Base-by-base conservation (phyloP, 2,888 invertebrate species). In the Theodoxus fluviatilis region DNA sequence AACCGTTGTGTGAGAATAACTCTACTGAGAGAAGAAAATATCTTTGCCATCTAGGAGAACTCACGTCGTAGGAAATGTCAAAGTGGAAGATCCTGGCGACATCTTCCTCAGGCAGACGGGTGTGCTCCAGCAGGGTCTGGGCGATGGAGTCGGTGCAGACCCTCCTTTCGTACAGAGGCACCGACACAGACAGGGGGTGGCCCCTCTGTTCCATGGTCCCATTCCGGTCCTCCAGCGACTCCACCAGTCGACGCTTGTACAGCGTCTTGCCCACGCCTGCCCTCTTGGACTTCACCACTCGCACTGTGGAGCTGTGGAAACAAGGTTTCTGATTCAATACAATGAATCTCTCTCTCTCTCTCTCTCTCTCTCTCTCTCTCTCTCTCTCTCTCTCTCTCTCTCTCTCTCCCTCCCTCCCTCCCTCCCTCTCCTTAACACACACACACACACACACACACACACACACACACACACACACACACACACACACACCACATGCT, bases 191-290 rank as follows among this genome's bases (percentile, higher is more conserved):
- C 15, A 43, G 43, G 0, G n/a, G n/a, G n/a, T n/a, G n/a, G n/a
- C n/a, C n/a, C n/a, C n/a, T n/a, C n/a, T n/a, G n/a, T n/a, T n/a
- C n/a, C n/a, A 9, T 33, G 25, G 22, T 15, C 28, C 7, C n/a
- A 18, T 28, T n/a, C 25, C 40, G 31, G 2, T 38, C 1, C 18
- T 35, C 22, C 35, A 79, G 68, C 38, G 69, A 49, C 37, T 72
- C 74, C 3, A 55, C 65, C 65, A 74, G 63, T 18, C 79, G 68
- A 31, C 71, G 67, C 59, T 72, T 75, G 61, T 71, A 74, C 61
- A 80, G 70, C 2, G 75, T 73, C 71, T 80, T 80, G 2, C 80
- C 80, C 22, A 76, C 75, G 6, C 79, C 80, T 4, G 80, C 76
- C 47, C 77, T 64, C 33, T 72, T 70, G 3, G 80, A 80, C 61